Evolutionary conservation across 1,140 invertebrate species (phyloP).

Genomic region (Eubasilissa regina): DNA sequence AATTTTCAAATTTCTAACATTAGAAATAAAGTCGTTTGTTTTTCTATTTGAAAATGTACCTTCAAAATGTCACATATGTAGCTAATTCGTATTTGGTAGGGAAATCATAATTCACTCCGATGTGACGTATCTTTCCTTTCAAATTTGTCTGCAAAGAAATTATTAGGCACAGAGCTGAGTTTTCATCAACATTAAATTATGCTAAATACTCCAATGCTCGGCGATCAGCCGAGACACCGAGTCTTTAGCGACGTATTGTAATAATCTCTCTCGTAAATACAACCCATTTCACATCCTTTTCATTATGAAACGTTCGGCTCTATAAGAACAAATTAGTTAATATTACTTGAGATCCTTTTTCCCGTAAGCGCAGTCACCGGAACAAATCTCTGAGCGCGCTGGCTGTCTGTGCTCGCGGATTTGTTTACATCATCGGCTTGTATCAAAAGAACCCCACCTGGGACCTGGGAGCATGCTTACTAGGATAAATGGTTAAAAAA

Average conservation of each 20-base stretch:
- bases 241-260: too few relatives aligned
- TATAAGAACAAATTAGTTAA: constrained; percentile 17
- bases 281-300: constrained; percentile 3
- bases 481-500: background rate
- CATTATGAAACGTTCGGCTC: background rate
- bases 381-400: constrained; percentile 53
- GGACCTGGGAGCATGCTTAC: constrained; percentile 30
- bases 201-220: too few relatives aligned
- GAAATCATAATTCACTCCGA: too few relatives aligned
- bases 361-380: constrained; percentile 28
- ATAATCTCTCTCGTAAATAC: background rate
- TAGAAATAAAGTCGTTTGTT: too few relatives aligned
- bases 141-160: too few relatives aligned
- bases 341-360: constrained; percentile 14
- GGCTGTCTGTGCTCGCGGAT: constrained; percentile 44
- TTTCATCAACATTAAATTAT: too few relatives aligned
- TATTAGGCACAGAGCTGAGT: too few relatives aligned
- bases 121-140: too few relatives aligned
- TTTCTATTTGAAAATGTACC: too few relatives aligned
- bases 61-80: too few relatives aligned
- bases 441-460: constrained; percentile 12
- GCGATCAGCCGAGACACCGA: too few relatives aligned
- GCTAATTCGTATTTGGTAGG: too few relatives aligned
- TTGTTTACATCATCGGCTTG: constrained; percentile 48
- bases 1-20: background rate